Conservation (phyloP, 2,888 invertebrate genomes). For the Piscicola geometra region DNA sequence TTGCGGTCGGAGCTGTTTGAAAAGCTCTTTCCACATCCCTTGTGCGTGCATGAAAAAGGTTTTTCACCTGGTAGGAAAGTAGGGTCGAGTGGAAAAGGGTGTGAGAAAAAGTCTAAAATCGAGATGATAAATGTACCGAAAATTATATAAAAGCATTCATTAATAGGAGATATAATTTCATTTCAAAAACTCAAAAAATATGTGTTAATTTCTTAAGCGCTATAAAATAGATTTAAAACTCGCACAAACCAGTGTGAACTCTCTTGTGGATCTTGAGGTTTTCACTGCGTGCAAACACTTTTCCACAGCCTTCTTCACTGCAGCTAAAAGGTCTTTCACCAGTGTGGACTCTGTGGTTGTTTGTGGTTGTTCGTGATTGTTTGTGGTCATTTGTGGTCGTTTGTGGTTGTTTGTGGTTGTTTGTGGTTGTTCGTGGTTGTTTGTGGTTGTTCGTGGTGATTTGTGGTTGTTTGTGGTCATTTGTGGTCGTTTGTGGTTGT, state of each 20-base stretch:
- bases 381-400: not conserved
- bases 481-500: too few relatives aligned
- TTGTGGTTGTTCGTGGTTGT: too few relatives aligned
- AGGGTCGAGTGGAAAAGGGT: too few relatives aligned
- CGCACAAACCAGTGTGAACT: not conserved
- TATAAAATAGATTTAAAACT: not conserved
- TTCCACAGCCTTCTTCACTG: not conserved
- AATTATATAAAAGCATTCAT: too few relatives aligned
- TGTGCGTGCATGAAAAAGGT: not conserved
- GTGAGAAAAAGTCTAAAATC: too few relatives aligned
- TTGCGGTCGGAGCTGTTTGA: constrained; percentile 11
- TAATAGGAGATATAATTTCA: too few relatives aligned
- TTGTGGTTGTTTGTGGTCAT: too few relatives aligned
- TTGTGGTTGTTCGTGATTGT: not conserved
- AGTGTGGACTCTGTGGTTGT: not conserved
- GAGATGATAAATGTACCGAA: too few relatives aligned
- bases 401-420: too few relatives aligned
- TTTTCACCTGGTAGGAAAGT: not conserved
- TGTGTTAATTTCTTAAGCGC: not conserved
- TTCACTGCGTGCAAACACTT: not conserved
- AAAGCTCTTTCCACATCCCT: not conserved
- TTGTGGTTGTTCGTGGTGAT: too few relatives aligned
- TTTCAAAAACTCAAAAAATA: not conserved
- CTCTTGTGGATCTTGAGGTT: not conserved
- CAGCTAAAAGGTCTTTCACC: not conserved